Conservation (phyloP, 2,888 invertebrate species). For the Amphipoea oculea region DNA sequence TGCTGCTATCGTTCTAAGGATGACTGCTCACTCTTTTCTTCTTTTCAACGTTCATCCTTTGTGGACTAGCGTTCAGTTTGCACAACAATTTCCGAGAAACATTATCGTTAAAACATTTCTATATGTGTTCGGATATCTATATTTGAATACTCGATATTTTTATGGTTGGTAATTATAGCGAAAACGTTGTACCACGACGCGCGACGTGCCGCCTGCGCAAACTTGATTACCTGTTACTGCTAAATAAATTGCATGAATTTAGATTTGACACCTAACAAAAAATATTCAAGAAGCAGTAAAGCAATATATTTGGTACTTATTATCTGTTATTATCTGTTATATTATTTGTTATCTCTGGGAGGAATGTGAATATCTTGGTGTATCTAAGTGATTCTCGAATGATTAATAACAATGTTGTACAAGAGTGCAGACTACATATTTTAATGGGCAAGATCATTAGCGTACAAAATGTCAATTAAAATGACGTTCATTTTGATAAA, state of each 20-base stretch:
- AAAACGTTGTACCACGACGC: slow-evolving; percentile 34
- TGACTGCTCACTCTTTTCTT: background rate
- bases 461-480: slow-evolving; percentile 40
- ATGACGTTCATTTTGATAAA: slow-evolving; percentile 47
- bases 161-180: slow-evolving; percentile 51
- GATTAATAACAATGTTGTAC: slow-evolving; percentile 37
- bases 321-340: too few species aligned
- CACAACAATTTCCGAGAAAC: slow-evolving; percentile 51
- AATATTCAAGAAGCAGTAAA: slow-evolving; percentile 12
- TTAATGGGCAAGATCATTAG: slow-evolving; percentile 61
- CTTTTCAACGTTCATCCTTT: slow-evolving; percentile 26
- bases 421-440: slow-evolving; percentile 45
- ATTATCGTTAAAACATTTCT: slow-evolving; percentile 38
- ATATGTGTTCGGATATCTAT: slow-evolving; percentile 25
- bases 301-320: slow-evolving; percentile 3
- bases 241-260: slow-evolving; percentile 35
- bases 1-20: background rate
- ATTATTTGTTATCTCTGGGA: slow-evolving; percentile 2
- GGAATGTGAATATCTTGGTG: slow-evolving; percentile 35
- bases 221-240: slow-evolving; percentile 31
- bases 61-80: slow-evolving; percentile 37
- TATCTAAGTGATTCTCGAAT: slow-evolving; percentile 47
- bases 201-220: slow-evolving; percentile 23
- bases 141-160: slow-evolving; percentile 49
- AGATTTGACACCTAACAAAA: slow-evolving; percentile 46